These are phyloP conservation scores for Dasysyrphus albostriatus DNA, from an alignment of 2,888 invertebrate genomes.

Conservation along the genomic window DNA sequence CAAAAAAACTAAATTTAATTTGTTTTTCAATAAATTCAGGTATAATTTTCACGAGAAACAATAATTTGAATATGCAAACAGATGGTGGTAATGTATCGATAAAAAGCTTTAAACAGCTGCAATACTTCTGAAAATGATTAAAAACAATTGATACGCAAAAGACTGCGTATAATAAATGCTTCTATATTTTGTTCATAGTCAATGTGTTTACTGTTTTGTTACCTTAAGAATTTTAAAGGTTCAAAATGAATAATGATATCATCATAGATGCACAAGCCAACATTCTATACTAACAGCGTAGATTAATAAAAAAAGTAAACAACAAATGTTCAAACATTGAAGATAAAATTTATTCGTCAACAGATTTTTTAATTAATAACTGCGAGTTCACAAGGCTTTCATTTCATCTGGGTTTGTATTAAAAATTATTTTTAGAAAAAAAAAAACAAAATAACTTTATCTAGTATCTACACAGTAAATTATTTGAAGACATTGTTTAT, in stretches of 20 bases:
- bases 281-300: too few species aligned
- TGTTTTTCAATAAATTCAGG: too few species aligned
- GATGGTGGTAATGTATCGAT: too few species aligned
- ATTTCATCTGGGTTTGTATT: not conserved
- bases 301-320: not conserved
- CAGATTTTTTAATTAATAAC: conserved; percentile 5
- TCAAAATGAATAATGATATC: not conserved
- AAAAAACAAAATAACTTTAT: not conserved
- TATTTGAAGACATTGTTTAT: not conserved
- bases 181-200: not conserved
- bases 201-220: not conserved
- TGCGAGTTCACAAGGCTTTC: not conserved
- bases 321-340: not conserved
- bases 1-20: too few species aligned
- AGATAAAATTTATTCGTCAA: not conserved
- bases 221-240: not conserved
- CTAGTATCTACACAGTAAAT: not conserved
- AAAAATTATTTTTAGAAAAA: not conserved
- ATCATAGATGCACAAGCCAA: not conserved
- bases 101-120: too few species aligned
- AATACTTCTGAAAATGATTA: too few species aligned
- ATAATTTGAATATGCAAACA: too few species aligned
- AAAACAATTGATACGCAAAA: not conserved
- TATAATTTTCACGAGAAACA: too few species aligned
- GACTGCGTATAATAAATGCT: not conserved